Evolutionary conservation across 2,888 invertebrate genomes (phyloP), one percentile per base, ranked within the genome.

Genomic region (Lasiommata megera): DNA sequence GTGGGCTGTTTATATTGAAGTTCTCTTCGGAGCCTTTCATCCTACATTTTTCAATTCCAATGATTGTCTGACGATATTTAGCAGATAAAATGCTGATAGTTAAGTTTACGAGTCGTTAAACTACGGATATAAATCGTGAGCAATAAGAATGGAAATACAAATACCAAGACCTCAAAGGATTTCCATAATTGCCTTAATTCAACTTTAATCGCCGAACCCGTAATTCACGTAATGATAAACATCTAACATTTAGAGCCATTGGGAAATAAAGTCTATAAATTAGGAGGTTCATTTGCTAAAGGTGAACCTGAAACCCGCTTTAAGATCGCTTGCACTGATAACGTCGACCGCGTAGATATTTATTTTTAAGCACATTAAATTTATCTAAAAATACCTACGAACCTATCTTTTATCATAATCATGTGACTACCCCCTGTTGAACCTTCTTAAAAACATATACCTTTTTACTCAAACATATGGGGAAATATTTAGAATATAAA

Each of bases 201-300:
- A 53, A 56, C 52, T 56, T 56, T 60, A 29, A 43, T 48, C 37
- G 36, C 12, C 36, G 8, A 18, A n/a, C 34, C 34, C 37, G 37
- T 37, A 48, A 48, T 16, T 48, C 37, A 48, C 12, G 3, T 14
- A 37, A 37, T 12, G 48, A 48, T 48, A 48, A 48, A 11, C 18
- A 48, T 48, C 48, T 23, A 37, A 37, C 48, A 23, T 37, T 48
- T 14, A 14, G 48, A 37, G 18, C 48, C 48, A 18, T 48, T 48
- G 48, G 48, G 48, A 37, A 46, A 37, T 48, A 48, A 48, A 48
- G 23, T 48, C 36, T 48, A 36, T 48, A 48, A 48, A 48, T 48
- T 36, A 36, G 48, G 23, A 23, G 23, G n/a, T 48, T 23, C 48
- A 23, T 37, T 48, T 23, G 48, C 48, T 37, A 12, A 48, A 48